Evolutionary conservation across 2,888 invertebrate genomes (phyloP), one percentile per base, ranked within the genome.

Genomic region (Crossocerus cetratus): DNA sequence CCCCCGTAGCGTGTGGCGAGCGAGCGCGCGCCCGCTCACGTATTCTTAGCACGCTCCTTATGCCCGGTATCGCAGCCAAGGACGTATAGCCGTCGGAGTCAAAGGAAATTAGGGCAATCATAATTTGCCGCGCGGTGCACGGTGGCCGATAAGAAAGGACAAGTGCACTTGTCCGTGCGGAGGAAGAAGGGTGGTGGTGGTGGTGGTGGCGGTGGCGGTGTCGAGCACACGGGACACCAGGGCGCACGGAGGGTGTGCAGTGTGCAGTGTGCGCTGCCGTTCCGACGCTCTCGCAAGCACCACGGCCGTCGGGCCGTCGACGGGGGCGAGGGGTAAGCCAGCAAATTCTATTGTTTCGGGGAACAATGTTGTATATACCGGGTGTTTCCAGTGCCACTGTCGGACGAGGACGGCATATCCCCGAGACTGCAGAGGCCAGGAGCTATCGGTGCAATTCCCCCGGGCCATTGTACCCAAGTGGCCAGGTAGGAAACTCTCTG

Each of bases 51-150:
- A 55, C 45, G 11, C 62, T 49, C 55, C 59, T 53, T 60, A 22
- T 60, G 20, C 20, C 32, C 70, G 71, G 67, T 72, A 65, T 78
- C 73, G 61, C 60, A 61, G 69, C 61, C 61, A 74, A 81, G 77
- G 79, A 77, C 71, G 79, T 63, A 69, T 67, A 72, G 68, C 69
- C 71, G 69, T 32, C 32, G 44, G 74, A 76, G 81, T 77, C 72
- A 79, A 79, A 80, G 77, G 80, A 85, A 84, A 85, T 85, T 83
- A 74, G 83, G 81, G 73, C 82, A 84, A 85, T 82, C 78, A 83
- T 83, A 85, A 86, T 85, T 85, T 83, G 78, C 84, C 74, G 65
- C 32, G 32, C 63, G 74, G 65, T 73, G 77, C 80, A 75, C 65
- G 73, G 67, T 49, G 16, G 14, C n/a, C 79, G 83, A 85, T 84